A percentile compares a stretch with the other conserved stretches of the same genome.
These are phyloP conservation scores for Anthopleura xanthogrammica DNA, from an alignment of 92 coral and sea anemone species.

Conservation along the genomic window DNA sequence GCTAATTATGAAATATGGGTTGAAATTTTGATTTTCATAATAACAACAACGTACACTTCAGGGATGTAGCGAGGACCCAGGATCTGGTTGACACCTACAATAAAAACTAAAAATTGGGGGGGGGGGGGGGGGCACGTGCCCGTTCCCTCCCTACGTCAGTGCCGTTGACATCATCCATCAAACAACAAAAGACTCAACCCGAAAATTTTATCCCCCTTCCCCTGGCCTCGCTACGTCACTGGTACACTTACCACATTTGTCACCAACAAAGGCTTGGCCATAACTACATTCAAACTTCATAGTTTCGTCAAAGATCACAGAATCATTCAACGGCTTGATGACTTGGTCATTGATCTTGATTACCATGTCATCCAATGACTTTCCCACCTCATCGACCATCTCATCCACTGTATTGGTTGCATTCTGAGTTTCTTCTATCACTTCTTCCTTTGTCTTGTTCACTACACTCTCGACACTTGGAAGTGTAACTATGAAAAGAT, in stretches of 20 bases:
- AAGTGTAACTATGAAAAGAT: not conserved
- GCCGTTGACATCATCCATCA: too few relatives aligned
- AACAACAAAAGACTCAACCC: too few relatives aligned
- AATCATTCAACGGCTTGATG: constrained; percentile 7
- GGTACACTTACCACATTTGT: constrained; percentile 19
- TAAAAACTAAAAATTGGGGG: too few relatives aligned
- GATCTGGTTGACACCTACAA: too few relatives aligned
- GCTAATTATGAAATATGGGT: too few relatives aligned
- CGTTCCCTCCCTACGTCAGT: too few relatives aligned
- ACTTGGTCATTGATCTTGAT: not conserved
- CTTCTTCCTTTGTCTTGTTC: constrained; percentile 1
- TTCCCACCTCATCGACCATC: constrained; percentile 1
- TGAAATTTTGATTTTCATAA: too few relatives aligned
- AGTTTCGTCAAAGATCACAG: not conserved
- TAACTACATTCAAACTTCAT: not conserved
- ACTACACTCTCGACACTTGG: not conserved
- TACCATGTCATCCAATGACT: constrained; percentile 12
- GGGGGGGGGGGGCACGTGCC: too few relatives aligned
- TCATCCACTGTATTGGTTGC: constrained; percentile 3
- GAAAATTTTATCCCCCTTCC: too few relatives aligned
- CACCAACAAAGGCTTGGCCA: constrained; percentile 8
- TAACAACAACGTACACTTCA: too few relatives aligned
- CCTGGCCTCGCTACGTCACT: not conserved
- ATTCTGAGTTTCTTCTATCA: not conserved
- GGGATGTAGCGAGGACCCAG: too few relatives aligned